phyloP scores from a whole-genome alignment of 64 coral and sea anemone genomes.

The Dendronephthya gigantea region DNA sequence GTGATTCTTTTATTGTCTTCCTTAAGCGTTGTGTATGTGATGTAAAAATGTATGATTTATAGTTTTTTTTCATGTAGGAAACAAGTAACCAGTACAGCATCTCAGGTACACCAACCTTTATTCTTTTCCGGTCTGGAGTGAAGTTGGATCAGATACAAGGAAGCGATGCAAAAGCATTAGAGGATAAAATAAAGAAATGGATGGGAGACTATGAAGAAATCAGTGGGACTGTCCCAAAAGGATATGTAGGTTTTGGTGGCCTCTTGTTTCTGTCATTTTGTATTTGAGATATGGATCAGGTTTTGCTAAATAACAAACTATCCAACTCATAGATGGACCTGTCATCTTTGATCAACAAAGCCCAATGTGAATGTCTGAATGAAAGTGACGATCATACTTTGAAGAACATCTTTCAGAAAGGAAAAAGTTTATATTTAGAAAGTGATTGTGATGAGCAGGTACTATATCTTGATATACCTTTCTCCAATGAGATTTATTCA shows the following conservation, averaged over 20 bases:
- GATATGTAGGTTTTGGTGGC: constrained; percentile 55
- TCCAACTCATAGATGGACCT: constrained; percentile 58
- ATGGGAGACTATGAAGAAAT: constrained; percentile 67
- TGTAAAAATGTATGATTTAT: background rate
- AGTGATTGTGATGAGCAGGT: constrained; percentile 99
- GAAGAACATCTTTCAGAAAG: constrained; percentile 59
- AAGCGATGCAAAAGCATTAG: constrained; percentile 53
- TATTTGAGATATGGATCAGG: no score
- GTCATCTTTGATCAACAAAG: constrained; percentile 55
- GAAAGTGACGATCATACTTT: constrained; percentile 70
- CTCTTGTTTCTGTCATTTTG: background rate
- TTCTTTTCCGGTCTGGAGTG: constrained; percentile 63
- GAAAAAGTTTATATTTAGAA: constrained; percentile 62
- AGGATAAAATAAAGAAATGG: constrained; percentile 83
- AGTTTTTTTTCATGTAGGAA: constrained; percentile 27
- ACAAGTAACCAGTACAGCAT: constrained; percentile 39
- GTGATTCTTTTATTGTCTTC: constrained; percentile 6
- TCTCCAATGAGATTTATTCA: no score
- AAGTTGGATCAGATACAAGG: constrained; percentile 85
- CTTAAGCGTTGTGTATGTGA: background rate
- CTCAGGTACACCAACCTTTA: constrained; percentile 78
- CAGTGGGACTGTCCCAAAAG: constrained; percentile 51
- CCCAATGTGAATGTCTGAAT: constrained; percentile 85
- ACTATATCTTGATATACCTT: background rate
- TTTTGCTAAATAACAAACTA: no score